Evolutionary conservation across 2,113 vertebrate genomes (phyloP), one percentile per base, ranked within the genome.

Genomic region (Callorhinus ursinus): DNA sequence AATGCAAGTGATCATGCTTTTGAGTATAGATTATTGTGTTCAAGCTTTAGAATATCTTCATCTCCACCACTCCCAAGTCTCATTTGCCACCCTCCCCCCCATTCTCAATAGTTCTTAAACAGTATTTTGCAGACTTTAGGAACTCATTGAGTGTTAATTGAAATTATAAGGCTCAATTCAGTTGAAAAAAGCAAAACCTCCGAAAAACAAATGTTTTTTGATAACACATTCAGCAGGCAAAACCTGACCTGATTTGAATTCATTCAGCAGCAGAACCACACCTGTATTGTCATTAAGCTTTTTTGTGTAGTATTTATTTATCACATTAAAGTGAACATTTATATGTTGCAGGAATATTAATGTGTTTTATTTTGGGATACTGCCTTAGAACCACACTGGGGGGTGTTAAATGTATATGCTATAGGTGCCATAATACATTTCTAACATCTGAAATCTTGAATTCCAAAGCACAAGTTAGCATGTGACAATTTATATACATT

Each of bases 201-300:
- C 90, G 51, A 76, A 87, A 87, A 93, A 71, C 33, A 71, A 82
- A 79, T 61, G 4, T 76, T 94, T 92, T 93, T 94, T 71, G 7
- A 59, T 74, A 87, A 77, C 8, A 77, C 46, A 69, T 82, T 90
- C 39, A 86, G 39, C 59, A 57, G 67, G 31, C 31, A 92, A 79
- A 79, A 86, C n/a, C 55, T 87, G 74, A 82, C 8, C 21, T 80
- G 22, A 77, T 77, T 72, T 87, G 24, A 95, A 63, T 46, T 97
- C 22, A 31, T 61, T 82, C 90, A 55, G 46, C 33, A 69, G 39
- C 12, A 92, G 36, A 95, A 79, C 8, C 18, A 55, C 28, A 67
- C 2, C 24, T 84, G 65, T 76, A 46, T 92, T 74, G 26, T 83
- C 51, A 12, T 95, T 93, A 76, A 31, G 16, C 9, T 71, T 63